Base-by-base conservation (phyloP, 2,888 invertebrate genomes). In the Deroplatys truncata region DNA sequence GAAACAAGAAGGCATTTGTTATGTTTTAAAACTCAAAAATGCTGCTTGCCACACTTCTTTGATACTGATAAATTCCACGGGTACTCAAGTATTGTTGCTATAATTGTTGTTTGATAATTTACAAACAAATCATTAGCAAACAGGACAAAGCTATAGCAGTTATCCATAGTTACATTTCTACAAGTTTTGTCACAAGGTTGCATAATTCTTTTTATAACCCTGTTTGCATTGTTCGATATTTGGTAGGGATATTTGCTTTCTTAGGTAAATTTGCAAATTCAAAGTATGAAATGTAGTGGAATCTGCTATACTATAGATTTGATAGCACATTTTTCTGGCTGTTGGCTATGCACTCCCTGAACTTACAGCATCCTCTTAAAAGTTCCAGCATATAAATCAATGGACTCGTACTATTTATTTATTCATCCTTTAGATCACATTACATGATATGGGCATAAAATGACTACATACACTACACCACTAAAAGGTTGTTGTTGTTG, bases 71-170 rank as follows among this genome's bases (percentile, higher is more conserved):
- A 91, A 91, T 83, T 89, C 82, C 29, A 86, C 85, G 28, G 91
- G 91, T 13, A 92, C 28, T 83, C 91, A 84, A 35, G 86, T 83
- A 91, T 29, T 29, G 91, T 91, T 43, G 90, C 91, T 72, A 91
- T 90, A 83, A 87, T 82, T 83, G 90, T 91, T 28, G 91, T 84
- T 25, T 86, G 86, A 90, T 90, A 84, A 84, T 91, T 89, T 87
- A 84, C 56, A 25, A 88, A 28, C 85, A 91, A 85, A 83, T 90
- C 89, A 10, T 91, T 90, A 25, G 88, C 88, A 20, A 91, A 85
- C 29, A 91, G 89, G 31, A 84, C 9, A 2, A 29, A 83, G 43
- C 43, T 88, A 9, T 28, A 88, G 31, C 29, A 84, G 20, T 84
- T 86, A 49, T 89, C 86, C 28, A 86, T 31, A 4, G 89, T 89